Conservation (phyloP, 2,888 invertebrate species). For the Congeria kusceri region DNA sequence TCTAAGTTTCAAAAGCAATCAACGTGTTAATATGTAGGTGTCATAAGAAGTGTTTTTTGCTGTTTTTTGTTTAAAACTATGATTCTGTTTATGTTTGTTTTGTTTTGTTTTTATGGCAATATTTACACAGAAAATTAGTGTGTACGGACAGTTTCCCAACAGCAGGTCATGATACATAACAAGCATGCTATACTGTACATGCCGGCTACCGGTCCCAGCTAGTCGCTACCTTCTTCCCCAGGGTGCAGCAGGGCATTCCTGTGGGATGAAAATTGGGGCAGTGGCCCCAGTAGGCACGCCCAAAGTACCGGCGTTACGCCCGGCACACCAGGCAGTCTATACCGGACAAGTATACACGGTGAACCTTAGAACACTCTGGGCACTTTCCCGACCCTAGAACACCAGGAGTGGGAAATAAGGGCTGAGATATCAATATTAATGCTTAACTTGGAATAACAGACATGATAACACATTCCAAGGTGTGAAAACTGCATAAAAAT, state of each 20-base stretch:
- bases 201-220: background rate
- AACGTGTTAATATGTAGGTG: too few relatives aligned
- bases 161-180: background rate
- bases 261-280: slow-evolving; percentile 65
- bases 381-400: slow-evolving; percentile 24
- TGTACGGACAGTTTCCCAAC: slow-evolving; percentile 3
- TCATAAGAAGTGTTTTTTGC: too few relatives aligned
- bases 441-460: too few relatives aligned
- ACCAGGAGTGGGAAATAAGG: too few relatives aligned
- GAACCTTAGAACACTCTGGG: slow-evolving; percentile 31
- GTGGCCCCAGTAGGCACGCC: slow-evolving; percentile 75
- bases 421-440: too few relatives aligned
- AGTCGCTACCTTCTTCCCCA: slow-evolving; percentile 12
- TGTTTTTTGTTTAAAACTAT: too few relatives aligned
- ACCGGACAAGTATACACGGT: slow-evolving; percentile 46
- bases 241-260: slow-evolving; percentile 46
- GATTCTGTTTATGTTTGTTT: too few relatives aligned
- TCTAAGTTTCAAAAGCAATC: too few relatives aligned
- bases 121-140: background rate
- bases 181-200: background rate
- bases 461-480: too few relatives aligned
- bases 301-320: slow-evolving; percentile 72
- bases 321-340: slow-evolving; percentile 72
- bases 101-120: background rate
- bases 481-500: too few relatives aligned